Base-by-base conservation (phyloP, 2,888 invertebrate species). In the Zhengitettix transpicula region DNA sequence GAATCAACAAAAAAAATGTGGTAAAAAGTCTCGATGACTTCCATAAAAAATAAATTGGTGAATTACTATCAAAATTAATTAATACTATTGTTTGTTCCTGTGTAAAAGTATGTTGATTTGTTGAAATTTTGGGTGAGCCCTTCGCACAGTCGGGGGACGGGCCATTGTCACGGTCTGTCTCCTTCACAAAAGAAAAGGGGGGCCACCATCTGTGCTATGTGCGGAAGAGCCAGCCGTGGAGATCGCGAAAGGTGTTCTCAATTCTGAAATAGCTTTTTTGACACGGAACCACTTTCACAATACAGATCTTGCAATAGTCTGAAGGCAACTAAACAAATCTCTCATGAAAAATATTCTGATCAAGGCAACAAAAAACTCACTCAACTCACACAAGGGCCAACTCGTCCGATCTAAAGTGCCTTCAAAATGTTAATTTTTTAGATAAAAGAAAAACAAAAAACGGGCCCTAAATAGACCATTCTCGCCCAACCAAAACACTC, bases 371-470 rank as follows among this genome's bases (percentile, higher is more conserved):
- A 47, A 47, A 60, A 65, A 62, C 65, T 66, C 67, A 67, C 64
- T 66, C 67, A 67, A 65, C 65, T 65, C 59, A 79, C 77, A 78
- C 84, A 85, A 86, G 88, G 89, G 88, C 89, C 89, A 84, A 82
- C 83, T 86, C 88, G 89, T 89, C 89, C 89, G 88, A 85, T 85
- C 85, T 84, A 83, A 89, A 89, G 89, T 89, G 89, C 89, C 89
- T 89, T 89, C 89, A 86, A 81, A 74, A 64, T 64, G 64, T 62
- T 64, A 64, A 81, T 84, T 88, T 89, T 88, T 85, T 86, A 85
- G 84, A 81, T 83, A 82, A 83, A 81, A 81, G 77, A 28, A 28
- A 73, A 83, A 82, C 81, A 82, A 81, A 81, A 82, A 80, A 78
- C 77, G 84, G 89, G 87, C 89, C 89, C 89, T 85, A 84, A 85